Evolutionary conservation across 2,888 invertebrate genomes (phyloP).

Genomic region (Sceliomorpha sp.): DNA sequence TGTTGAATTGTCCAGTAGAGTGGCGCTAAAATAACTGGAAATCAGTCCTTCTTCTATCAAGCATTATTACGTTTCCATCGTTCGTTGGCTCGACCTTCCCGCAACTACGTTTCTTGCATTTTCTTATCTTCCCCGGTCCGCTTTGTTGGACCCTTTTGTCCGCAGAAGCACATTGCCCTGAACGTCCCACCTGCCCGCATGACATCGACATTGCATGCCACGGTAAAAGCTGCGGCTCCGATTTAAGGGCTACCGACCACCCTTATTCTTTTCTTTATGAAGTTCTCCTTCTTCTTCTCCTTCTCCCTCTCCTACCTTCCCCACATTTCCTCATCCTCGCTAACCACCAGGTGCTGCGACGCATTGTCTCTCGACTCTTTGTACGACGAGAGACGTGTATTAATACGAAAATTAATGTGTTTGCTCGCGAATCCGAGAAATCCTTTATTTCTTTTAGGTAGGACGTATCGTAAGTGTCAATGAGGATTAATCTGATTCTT

Average conservation of each 20-base stretch:
- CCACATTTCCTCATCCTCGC: background rate
- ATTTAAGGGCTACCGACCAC: conserved; percentile 42
- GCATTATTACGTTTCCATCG: too few relatives aligned
- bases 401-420: too few relatives aligned
- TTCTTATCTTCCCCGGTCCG: conserved; percentile 36
- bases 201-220: conserved; percentile 35
- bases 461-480: too few relatives aligned
- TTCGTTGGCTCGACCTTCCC: too few relatives aligned
- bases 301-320: background rate
- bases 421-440: too few relatives aligned
- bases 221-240: conserved; percentile 23
- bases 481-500: too few relatives aligned
- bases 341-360: conserved; percentile 7
- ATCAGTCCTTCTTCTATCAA: too few relatives aligned
- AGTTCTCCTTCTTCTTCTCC: too few relatives aligned
- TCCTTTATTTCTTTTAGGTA: too few relatives aligned
- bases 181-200: conserved; percentile 51
- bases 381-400: too few relatives aligned
- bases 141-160: conserved; percentile 48
- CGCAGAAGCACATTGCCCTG: conserved; percentile 36
- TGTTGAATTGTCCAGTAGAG: too few relatives aligned
- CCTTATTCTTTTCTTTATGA: conserved; percentile 34
- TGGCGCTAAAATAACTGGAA: too few relatives aligned
- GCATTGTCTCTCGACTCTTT: conserved; percentile 37
- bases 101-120: conserved; percentile 43